A percentile compares a stretch with the other conserved stretches of the same genome.
These are phyloP conservation scores for Linnaemya tessellans DNA, from an alignment of 2,888 invertebrate genomes.

Conservation along the genomic window DNA sequence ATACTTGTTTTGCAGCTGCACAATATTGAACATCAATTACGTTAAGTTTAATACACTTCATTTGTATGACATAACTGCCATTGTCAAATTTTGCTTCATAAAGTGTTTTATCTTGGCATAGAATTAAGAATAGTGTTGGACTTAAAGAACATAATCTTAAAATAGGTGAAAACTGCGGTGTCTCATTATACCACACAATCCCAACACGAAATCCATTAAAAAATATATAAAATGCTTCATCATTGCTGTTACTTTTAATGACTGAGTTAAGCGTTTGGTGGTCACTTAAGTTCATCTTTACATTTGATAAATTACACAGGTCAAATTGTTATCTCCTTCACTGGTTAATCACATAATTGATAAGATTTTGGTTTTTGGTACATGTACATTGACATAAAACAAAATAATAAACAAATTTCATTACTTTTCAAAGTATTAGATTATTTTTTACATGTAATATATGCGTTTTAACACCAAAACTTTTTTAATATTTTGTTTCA, in stretches of 20 bases:
- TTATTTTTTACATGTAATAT: neutral
- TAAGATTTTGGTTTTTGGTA: neutral
- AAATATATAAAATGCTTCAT: conserved; percentile 59
- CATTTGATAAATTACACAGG: conserved; percentile 40
- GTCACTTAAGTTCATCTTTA: conserved; percentile 47
- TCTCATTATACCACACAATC: conserved; percentile 43
- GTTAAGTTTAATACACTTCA: conserved; percentile 75
- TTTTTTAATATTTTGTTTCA: neutral
- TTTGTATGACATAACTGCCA: conserved; percentile 68
- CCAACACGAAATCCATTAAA: conserved; percentile 52
- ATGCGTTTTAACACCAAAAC: neutral
- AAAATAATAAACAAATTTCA: neutral
- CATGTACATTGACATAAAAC: neutral
- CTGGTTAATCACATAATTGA: conserved; percentile 36
- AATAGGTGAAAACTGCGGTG: conserved; percentile 33
- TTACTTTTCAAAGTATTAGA: neutral
- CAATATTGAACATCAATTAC: conserved; percentile 78
- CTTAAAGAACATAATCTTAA: conserved; percentile 57
- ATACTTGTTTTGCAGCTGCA: conserved; percentile 74
- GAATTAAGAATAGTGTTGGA: conserved; percentile 37
- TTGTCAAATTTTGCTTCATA: conserved; percentile 61
- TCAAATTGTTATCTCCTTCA: conserved; percentile 47
- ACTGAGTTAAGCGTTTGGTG: conserved; percentile 21
- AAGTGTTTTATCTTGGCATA: conserved; percentile 45
- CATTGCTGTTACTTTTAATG: conserved; percentile 12